phyloP scores from a whole-genome alignment of 2,113 vertebrate genomes.

The Leucosticte australis region DNA sequence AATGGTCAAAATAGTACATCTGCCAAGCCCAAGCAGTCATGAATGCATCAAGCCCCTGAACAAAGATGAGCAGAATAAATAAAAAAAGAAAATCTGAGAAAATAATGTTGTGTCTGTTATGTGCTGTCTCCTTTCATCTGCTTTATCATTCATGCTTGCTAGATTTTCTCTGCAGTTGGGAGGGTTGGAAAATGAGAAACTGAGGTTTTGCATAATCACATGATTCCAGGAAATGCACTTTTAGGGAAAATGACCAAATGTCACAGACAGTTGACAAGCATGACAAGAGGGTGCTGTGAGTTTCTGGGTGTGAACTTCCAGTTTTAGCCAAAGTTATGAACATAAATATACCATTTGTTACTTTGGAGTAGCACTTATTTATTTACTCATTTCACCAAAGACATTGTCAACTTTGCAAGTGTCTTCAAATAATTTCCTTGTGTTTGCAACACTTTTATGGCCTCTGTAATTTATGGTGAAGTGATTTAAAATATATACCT shows the following conservation, averaged over 20 bases:
- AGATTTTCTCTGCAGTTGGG: not conserved
- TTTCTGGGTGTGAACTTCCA: not conserved
- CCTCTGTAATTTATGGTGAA: conserved; percentile 46
- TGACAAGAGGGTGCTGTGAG: not conserved
- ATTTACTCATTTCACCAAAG: not conserved
- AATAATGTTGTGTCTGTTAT: not conserved
- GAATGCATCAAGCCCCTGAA: not conserved
- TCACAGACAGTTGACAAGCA: not conserved
- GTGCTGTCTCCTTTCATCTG: not conserved
- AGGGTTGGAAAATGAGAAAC: conserved; percentile 1
- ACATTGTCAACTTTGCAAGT: not conserved
- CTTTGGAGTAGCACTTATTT: not conserved
- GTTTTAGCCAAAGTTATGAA: not conserved
- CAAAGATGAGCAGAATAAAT: not conserved
- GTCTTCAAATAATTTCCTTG: too few relatives aligned
- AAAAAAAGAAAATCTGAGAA: not conserved
- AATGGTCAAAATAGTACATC: not conserved
- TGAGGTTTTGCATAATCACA: not conserved
- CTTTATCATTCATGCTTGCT: not conserved
- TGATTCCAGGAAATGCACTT: not conserved
- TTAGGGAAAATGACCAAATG: not conserved
- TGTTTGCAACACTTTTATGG: not conserved
- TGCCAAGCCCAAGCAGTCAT: not conserved
- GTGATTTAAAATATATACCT: conserved; percentile 49
- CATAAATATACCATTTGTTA: not conserved